phyloP scores from a whole-genome alignment of 2,113 vertebrate genomes.

The Heteronetta atricapilla region DNA sequence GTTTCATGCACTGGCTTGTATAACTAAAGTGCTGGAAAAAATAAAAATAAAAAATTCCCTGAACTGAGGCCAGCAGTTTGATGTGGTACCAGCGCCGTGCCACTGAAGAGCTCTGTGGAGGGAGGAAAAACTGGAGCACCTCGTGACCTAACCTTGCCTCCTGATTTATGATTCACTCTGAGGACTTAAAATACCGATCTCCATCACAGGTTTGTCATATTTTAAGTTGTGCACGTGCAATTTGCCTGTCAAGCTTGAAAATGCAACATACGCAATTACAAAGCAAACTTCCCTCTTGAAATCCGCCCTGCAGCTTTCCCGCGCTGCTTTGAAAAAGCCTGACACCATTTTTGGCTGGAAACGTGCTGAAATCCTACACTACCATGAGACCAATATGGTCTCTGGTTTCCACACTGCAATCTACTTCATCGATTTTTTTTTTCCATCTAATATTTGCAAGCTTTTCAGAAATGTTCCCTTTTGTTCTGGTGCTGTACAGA shows the following conservation, averaged over 20 bases:
- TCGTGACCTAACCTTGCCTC: not conserved
- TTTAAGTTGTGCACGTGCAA: not conserved
- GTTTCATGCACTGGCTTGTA: not conserved
- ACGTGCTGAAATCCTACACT: not conserved
- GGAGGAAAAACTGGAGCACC: not conserved
- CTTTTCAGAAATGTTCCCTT: slow-evolving; percentile 3
- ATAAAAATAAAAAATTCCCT: not conserved
- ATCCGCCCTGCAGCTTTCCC: not conserved
- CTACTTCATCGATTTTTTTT: not conserved
- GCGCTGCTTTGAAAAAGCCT: not conserved
- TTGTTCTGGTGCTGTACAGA: not conserved
- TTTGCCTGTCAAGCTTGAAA: not conserved
- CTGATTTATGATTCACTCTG: rapidly evolving
- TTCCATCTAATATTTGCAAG: not conserved
- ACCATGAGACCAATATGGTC: not conserved
- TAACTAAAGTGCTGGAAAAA: not conserved
- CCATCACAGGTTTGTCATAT: not conserved
- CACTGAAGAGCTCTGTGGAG: not conserved
- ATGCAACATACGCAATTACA: rapidly evolving
- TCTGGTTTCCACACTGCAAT: not conserved
- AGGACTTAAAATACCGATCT: not conserved
- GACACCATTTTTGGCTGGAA: not conserved
- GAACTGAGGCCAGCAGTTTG: not conserved
- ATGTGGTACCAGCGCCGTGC: rapidly evolving
- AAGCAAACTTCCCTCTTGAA: not conserved